Conservation (phyloP, 1,140 invertebrate genomes). For the Pararge aegeria region DNA sequence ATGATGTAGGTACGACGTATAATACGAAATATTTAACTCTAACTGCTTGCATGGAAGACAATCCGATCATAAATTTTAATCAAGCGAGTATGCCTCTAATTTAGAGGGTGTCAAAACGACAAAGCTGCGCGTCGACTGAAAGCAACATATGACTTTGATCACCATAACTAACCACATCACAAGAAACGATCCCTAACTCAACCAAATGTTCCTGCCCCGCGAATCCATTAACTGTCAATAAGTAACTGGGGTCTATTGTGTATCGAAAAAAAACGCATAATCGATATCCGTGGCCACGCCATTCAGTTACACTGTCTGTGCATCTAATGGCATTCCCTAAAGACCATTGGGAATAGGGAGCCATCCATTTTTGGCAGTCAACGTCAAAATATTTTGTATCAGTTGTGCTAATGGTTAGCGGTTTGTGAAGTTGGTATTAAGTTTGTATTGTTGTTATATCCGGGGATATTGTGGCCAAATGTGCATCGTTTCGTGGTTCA, state of each 20-base stretch:
- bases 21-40: neutral
- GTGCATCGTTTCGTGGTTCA: conserved; percentile 43
- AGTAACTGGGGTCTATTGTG: conserved; percentile 67
- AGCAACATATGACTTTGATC: conserved; percentile 73
- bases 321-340: conserved; percentile 57
- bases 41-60: neutral
- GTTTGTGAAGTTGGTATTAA: conserved; percentile 63
- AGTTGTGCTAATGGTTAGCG: conserved; percentile 66
- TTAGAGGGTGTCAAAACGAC: conserved; percentile 20
- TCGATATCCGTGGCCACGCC: conserved; percentile 63
- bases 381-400: conserved; percentile 78
- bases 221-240: conserved; percentile 72
- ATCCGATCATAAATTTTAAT: conserved; percentile 23
- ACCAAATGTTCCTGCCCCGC: conserved; percentile 61
- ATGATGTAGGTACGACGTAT: neutral
- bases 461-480: conserved; percentile 62
- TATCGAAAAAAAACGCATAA: conserved; percentile 66
- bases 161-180: conserved; percentile 75
- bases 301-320: conserved; percentile 48
- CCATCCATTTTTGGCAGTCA: conserved; percentile 63
- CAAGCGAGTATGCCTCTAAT: conserved; percentile 25
- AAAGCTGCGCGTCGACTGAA: conserved; percentile 40
- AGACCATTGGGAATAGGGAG: conserved; percentile 28
- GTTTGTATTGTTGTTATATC: conserved; percentile 62
- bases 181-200: conserved; percentile 46